These are phyloP conservation scores for Halcyon senegalensis DNA, from an alignment of 2,113 vertebrate genomes.

Conservation along the genomic window DNA sequence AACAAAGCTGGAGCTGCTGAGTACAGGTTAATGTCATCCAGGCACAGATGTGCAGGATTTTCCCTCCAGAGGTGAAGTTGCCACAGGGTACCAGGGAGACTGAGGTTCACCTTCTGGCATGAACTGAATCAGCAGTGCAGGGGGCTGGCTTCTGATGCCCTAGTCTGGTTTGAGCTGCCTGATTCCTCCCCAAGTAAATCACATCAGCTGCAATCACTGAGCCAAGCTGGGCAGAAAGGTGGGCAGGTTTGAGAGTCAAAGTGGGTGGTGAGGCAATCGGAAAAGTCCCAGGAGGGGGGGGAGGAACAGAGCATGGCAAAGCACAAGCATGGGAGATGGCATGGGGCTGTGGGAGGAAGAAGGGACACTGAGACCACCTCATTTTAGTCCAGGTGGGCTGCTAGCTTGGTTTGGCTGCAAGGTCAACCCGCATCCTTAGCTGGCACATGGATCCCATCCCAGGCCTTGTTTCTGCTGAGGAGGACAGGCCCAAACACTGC, in stretches of 20 bases:
- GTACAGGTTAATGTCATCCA: accelerated
- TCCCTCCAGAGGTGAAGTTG: neutral
- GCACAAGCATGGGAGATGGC: accelerated
- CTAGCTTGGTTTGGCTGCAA: neutral
- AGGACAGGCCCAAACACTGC: neutral
- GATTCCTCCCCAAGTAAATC: neutral
- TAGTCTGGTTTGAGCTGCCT: neutral
- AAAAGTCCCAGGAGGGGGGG: neutral
- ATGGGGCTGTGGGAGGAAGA: neutral
- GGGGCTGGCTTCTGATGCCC: neutral
- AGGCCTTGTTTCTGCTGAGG: neutral
- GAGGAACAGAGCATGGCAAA: neutral
- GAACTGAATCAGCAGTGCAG: neutral
- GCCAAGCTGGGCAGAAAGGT: neutral
- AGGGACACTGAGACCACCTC: neutral
- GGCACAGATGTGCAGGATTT: accelerated
- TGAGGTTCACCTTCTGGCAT: neutral
- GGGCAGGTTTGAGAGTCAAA: neutral
- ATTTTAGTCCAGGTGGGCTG: neutral
- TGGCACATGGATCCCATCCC: neutral
- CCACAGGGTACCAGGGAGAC: accelerated
- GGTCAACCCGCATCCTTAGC: neutral
- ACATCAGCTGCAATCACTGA: neutral
- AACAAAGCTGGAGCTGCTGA: accelerated
- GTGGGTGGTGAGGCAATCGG: too few relatives aligned